Percentiles rank a stretch among this genome's conserved stretches.
Conservation (phyloP, 2,888 invertebrate genomes). For the Hydrotaea diabolus region DNA sequence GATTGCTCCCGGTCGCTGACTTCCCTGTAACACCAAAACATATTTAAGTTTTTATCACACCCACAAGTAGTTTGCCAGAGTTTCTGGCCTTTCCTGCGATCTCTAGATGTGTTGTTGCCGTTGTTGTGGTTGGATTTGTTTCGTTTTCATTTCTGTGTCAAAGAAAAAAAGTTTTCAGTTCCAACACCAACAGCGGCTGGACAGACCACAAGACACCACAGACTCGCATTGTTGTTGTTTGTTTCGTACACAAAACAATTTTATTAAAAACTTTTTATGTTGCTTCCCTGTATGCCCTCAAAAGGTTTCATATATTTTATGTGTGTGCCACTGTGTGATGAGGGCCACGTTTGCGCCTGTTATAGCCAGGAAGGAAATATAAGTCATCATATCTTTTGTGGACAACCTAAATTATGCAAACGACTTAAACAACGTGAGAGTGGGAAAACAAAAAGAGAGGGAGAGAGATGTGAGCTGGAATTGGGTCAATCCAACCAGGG, state of each 20-base stretch:
- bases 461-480: neutral
- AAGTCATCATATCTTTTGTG: neutral
- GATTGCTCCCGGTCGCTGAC: too few species aligned
- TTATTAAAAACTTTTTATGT: constrained; percentile 57
- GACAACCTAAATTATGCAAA: constrained; percentile 27
- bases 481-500: neutral
- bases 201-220: neutral
- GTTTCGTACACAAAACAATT: constrained; percentile 29
- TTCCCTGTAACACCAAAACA: neutral
- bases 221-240: neutral
- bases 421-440: neutral
- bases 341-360: neutral
- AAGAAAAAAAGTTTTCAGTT: neutral
- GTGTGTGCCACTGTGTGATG: neutral
- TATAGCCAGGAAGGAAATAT: constrained; percentile 5
- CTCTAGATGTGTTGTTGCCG: neutral
- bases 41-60: constrained; percentile 26
- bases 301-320: constrained; percentile 13
- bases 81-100: constrained; percentile 3
- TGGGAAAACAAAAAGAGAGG: neutral
- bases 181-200: neutral
- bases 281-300: constrained; percentile 26
- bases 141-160: constrained; percentile 3
- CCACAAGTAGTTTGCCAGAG: constrained; percentile 13
- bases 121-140: neutral